phyloP scores from a whole-genome alignment of 2,888 invertebrate species.

The Aromia moschata region DNA sequence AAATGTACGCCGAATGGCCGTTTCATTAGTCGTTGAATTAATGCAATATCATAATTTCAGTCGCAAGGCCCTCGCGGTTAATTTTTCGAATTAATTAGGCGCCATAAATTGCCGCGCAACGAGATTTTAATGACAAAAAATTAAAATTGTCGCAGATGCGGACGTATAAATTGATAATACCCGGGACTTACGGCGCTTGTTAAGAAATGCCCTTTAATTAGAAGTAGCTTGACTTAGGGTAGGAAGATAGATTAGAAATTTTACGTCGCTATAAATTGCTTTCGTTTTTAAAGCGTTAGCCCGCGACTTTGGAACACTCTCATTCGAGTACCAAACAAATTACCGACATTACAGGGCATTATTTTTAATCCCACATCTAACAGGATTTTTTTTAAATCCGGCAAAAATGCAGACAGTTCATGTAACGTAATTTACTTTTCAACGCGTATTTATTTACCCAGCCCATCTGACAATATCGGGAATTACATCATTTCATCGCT shows the following conservation, averaged over 20 bases:
- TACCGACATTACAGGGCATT: too few species aligned
- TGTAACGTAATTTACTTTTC: too few species aligned
- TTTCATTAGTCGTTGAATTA: slow-evolving; percentile 33
- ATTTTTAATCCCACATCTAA: too few species aligned
- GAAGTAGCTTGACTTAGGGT: slow-evolving; percentile 50
- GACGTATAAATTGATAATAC: slow-evolving; percentile 62
- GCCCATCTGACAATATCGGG: too few species aligned
- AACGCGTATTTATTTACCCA: too few species aligned
- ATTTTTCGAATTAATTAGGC: slow-evolving; percentile 62
- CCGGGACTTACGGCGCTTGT: slow-evolving; percentile 60
- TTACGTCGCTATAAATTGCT: slow-evolving; percentile 39
- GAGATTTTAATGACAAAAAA: slow-evolving; percentile 63
- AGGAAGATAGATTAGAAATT: slow-evolving; percentile 57
- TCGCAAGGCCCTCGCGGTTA: slow-evolving; percentile 52
- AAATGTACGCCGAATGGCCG: slow-evolving; percentile 5
- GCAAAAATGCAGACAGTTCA: too few species aligned
- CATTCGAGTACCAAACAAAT: too few species aligned
- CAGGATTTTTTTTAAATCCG: too few species aligned
- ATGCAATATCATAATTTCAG: slow-evolving; percentile 41
- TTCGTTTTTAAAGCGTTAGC: slow-evolving; percentile 11
- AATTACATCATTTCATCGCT: too few species aligned
- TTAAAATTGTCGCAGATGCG: slow-evolving; percentile 63
- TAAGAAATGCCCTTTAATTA: slow-evolving; percentile 58
- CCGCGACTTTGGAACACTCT: slow-evolving; percentile 1
- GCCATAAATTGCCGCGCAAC: slow-evolving; percentile 58